Base-by-base conservation (phyloP, 2,888 invertebrate species). In the Xestia xanthographa region DNA sequence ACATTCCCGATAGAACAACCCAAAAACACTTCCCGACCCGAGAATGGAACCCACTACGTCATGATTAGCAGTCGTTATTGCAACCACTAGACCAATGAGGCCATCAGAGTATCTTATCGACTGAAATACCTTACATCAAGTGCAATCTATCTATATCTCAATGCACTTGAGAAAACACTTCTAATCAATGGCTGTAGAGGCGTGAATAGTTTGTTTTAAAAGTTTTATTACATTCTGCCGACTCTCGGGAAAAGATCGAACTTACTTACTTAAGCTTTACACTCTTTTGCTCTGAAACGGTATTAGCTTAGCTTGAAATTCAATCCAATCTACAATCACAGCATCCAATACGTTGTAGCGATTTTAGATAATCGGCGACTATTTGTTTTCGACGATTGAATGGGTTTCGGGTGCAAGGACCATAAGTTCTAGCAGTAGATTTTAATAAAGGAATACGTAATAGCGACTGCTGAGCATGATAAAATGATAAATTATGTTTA, bases 221-320 rank as follows among this genome's bases (percentile, higher is more conserved):
- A 83, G 69, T 83, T 86, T 73, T 83, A 83, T 83, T 86, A 83
- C 84, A 70, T 78, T 63, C 70, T 60, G 20, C 53, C 43, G 53
- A 17, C 72, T 60, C 85, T 80, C 5, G 58, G 29, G 69, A 17
- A 58, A 56, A 70, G 72, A 86, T 70, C 62, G 53, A 72, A 83
- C 66, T 70, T 70, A 66, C 69, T 83, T 69, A 72, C 75, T 69
- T 62, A 71, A 82, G 77, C 58, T 77, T 69, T 26, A 66, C 56
- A 77, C 68, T 66, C 5, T 60, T 85, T 85, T 41, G 53, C 65
- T 68, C 29, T n/a, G 65, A 45, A 77, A 69, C 29, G 38, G 43
- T 68, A 62, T 69, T 71, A 72, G 20, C 48, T 73, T 68, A 29
- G 80, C 63, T 72, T 68, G 66, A 50, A 50, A 78, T 82, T 43